These are phyloP conservation scores for Cephus pygmeus DNA, from an alignment of 2,888 invertebrate species.

Conservation along the genomic window DNA sequence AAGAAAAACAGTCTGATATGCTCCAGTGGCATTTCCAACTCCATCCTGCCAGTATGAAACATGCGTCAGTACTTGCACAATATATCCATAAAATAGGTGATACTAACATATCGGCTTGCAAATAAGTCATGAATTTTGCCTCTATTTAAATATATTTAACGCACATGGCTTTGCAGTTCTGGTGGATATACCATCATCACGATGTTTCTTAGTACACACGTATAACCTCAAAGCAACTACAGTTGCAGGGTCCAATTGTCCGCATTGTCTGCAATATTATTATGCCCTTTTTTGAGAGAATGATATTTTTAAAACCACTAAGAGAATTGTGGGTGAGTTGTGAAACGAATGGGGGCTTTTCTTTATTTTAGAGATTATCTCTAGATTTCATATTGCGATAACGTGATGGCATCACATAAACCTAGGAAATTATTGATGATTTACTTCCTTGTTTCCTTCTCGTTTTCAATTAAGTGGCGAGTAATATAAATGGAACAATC, in stretches of 20 bases:
- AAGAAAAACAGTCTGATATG: neutral
- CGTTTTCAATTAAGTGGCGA: neutral
- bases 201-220: neutral
- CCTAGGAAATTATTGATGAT: neutral
- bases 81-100: neutral
- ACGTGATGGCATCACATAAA: neutral
- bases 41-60: neutral
- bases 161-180: neutral
- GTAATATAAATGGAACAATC: neutral
- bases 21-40: neutral
- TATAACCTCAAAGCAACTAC: neutral
- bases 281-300: neutral
- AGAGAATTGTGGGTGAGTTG: neutral
- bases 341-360: neutral
- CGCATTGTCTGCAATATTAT: neutral
- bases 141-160: neutral
- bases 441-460: neutral
- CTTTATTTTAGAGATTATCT: neutral
- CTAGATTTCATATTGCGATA: too few species aligned
- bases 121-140: neutral
- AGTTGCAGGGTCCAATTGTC: neutral
- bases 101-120: neutral
- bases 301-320: neutral
- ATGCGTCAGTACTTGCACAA: neutral
- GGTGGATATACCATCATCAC: neutral